phyloP scores from a whole-genome alignment of 2,888 invertebrate species.

The Epinotia demarniana region DNA sequence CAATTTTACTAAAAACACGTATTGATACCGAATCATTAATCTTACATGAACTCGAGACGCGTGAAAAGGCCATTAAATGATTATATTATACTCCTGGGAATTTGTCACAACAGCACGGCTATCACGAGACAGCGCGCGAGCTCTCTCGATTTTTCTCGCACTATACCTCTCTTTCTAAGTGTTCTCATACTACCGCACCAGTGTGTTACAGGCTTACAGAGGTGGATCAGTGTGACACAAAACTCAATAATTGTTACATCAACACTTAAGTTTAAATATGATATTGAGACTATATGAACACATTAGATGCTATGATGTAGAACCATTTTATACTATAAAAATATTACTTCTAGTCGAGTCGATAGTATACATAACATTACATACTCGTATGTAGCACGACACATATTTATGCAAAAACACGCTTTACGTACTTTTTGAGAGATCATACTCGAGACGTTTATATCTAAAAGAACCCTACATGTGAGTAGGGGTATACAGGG shows the following conservation, averaged over 20 bases:
- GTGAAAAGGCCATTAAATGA: not conserved
- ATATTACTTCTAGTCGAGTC: constrained; percentile 4
- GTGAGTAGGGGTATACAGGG: too few species aligned
- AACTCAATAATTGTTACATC: not conserved
- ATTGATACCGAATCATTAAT: not conserved
- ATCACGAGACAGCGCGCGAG: too few species aligned
- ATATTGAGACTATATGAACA: not conserved
- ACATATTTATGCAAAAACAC: not conserved
- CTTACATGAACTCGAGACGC: not conserved
- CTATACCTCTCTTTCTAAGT: too few species aligned
- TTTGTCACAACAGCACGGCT: too few species aligned
- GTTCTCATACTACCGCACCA: too few species aligned
- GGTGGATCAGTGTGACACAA: too few species aligned
- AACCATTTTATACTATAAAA: not conserved
- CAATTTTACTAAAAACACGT: not conserved
- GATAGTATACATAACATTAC: not conserved
- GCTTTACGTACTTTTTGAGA: not conserved
- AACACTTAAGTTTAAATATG: not conserved
- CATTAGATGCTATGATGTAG: constrained; percentile 4
- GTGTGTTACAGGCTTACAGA: too few species aligned
- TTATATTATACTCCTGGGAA: too few species aligned
- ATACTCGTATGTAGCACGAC: not conserved
- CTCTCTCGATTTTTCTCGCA: too few species aligned
- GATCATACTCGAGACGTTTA: not conserved
- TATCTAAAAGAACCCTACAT: not conserved